These are phyloP conservation scores for Pterostichus niger DNA, from an alignment of 2,888 invertebrate genomes.

Conservation along the genomic window DNA sequence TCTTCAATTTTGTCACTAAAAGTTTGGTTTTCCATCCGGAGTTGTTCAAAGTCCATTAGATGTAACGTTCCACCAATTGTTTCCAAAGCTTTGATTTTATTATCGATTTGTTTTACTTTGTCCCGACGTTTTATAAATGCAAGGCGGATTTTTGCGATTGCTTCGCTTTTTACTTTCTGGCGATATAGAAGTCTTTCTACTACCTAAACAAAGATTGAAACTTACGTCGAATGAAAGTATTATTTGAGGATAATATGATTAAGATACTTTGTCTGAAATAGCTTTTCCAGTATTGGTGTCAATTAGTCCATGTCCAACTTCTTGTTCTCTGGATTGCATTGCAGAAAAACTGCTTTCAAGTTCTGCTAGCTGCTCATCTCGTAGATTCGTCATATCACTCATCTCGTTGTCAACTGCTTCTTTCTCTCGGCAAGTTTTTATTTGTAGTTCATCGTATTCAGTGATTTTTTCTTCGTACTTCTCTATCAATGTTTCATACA, in stretches of 20 bases:
- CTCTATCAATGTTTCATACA: slow-evolving; percentile 2
- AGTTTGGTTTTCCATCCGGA: slow-evolving; percentile 79
- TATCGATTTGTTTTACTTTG: slow-evolving; percentile 73
- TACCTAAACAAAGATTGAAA: slow-evolving; percentile 65
- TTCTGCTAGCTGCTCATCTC: slow-evolving; percentile 24
- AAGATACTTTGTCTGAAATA: slow-evolving; percentile 73
- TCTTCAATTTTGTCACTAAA: slow-evolving; percentile 80
- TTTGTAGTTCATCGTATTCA: not conserved
- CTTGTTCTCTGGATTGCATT: slow-evolving; percentile 72
- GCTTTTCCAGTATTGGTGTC: slow-evolving; percentile 74
- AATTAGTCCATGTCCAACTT: slow-evolving; percentile 73
- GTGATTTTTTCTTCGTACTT: slow-evolving; percentile 42
- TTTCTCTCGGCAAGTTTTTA: not conserved
- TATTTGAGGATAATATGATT: not conserved
- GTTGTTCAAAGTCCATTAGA: slow-evolving; percentile 80
- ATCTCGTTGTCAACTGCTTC: slow-evolving; percentile 45
- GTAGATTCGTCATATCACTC: not conserved
- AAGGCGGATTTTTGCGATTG: slow-evolving; percentile 72
- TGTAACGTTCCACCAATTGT: slow-evolving; percentile 78
- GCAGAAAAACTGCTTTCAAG: slow-evolving; percentile 69
- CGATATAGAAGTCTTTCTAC: slow-evolving; percentile 72
- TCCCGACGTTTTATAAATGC: slow-evolving; percentile 73
- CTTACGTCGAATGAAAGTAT: not conserved
- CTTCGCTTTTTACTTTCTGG: slow-evolving; percentile 71
- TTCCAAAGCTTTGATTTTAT: slow-evolving; percentile 74